Conservation (phyloP, 2,888 invertebrate species). For the Dolichomitus sp. region DNA sequence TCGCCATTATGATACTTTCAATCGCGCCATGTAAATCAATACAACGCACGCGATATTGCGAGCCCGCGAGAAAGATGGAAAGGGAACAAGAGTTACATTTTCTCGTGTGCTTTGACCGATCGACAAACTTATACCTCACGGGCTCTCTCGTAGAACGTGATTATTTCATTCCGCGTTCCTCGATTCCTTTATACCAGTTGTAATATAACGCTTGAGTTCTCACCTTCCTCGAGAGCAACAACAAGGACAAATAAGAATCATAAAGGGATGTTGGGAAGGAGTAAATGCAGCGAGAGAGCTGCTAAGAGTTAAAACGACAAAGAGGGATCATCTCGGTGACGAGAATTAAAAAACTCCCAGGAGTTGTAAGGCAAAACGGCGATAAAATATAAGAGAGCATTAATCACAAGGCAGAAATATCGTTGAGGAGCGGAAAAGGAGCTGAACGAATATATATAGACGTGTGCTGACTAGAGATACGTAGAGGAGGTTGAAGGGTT, state of each 20-base stretch:
- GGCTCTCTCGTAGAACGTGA: conserved; percentile 55
- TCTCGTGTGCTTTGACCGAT: conserved; percentile 24
- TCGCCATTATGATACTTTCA: conserved; percentile 71
- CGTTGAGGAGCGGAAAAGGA: conserved; percentile 38
- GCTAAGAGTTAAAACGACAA: background rate
- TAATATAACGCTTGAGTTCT: conserved; percentile 59
- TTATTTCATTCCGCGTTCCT: conserved; percentile 63
- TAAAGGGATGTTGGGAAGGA: conserved; percentile 29
- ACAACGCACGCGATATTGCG: conserved; percentile 70
- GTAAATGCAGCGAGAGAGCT: background rate
- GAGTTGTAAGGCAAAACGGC: conserved; percentile 45
- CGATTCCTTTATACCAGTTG: conserved; percentile 62
- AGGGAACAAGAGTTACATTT: conserved; percentile 47
- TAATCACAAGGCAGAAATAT: conserved; percentile 76
- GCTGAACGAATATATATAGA: conserved; percentile 15
- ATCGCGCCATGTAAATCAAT: conserved; percentile 72
- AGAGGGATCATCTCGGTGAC: conserved; percentile 43
- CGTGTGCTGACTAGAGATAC: conserved; percentile 63
- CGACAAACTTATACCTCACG: conserved; percentile 34
- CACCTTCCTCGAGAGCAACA: conserved; percentile 36
- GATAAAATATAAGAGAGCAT: conserved; percentile 77
- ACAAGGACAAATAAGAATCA: conserved; percentile 9
- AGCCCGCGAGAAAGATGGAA: conserved; percentile 16
- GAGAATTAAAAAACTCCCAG: conserved; percentile 41
- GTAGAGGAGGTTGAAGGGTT: conserved; percentile 67